Evolutionary conservation across 2,888 invertebrate species (phyloP).

Genomic region (Hemaris fuciformis): DNA sequence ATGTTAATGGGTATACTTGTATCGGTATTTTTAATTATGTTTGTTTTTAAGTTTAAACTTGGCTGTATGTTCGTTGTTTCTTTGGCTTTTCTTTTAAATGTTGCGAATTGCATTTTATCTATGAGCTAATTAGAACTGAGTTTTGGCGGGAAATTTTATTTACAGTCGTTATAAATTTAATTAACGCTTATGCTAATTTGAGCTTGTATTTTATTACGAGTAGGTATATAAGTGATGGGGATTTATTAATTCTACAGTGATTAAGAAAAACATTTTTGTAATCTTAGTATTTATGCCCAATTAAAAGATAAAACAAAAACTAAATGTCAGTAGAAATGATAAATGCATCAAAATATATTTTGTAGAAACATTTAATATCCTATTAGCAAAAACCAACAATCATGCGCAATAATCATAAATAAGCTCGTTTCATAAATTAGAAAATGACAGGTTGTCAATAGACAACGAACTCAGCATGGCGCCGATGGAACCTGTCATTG

Average conservation of each 20-base stretch:
- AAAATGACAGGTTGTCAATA: conserved; percentile 2
- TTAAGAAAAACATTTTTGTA: too few species aligned
- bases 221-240: too few species aligned
- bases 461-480: neutral
- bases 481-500: neutral
- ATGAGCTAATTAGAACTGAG: too few species aligned
- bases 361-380: neutral
- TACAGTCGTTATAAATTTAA: too few species aligned
- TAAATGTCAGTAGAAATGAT: neutral
- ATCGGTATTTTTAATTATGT: neutral
- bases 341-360: neutral
- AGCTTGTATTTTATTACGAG: too few species aligned
- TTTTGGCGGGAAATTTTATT: too few species aligned
- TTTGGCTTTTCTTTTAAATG: too few species aligned
- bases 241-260: too few species aligned
- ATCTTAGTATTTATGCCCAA: too few species aligned
- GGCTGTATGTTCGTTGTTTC: neutral
- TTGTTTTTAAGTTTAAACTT: neutral
- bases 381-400: neutral
- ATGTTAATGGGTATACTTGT: neutral
- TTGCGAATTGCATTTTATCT: too few species aligned
- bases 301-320: too few species aligned
- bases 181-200: too few species aligned
- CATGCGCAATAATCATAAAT: conserved; percentile 1
- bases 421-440: neutral